Conservation (phyloP, 2,113 vertebrate species). For the Baryphthengus martii region DNA sequence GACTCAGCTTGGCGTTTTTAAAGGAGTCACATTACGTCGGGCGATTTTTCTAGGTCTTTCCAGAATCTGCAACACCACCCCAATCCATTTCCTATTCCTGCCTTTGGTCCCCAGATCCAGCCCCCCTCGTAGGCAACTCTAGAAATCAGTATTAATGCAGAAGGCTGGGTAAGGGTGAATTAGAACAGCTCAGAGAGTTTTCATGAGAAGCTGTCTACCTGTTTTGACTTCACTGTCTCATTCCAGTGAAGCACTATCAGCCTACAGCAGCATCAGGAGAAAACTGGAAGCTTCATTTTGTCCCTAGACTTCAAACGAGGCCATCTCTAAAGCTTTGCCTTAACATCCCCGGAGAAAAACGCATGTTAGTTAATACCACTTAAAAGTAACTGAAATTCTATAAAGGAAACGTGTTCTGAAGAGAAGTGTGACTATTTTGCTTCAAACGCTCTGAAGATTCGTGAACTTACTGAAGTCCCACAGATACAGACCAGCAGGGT, state of each 20-base stretch:
- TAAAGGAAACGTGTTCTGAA: neutral
- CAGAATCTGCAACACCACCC: neutral
- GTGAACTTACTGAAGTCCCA: neutral
- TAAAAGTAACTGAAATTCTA: constrained; percentile 31
- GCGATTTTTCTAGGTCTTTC: neutral
- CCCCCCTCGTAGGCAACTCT: neutral
- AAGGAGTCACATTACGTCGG: fast-evolving
- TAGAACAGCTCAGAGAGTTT: neutral
- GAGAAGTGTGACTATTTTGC: neutral
- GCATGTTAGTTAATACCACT: neutral
- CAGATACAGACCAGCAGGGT: neutral
- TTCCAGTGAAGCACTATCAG: neutral
- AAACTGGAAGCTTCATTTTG: constrained; percentile 21
- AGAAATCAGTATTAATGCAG: neutral
- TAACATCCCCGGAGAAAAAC: constrained; percentile 6
- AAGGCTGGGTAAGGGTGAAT: neutral
- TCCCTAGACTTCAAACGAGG: constrained; percentile 39
- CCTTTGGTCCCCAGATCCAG: neutral
- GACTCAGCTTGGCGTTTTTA: neutral
- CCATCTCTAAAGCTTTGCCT: constrained; percentile 47
- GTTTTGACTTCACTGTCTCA: neutral
- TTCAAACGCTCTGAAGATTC: neutral
- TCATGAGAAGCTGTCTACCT: neutral
- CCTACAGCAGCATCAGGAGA: constrained; percentile 53
- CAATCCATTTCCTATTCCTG: neutral